These are phyloP conservation scores for Lepidonotus clava DNA, from an alignment of 2,888 invertebrate genomes.

Conservation along the genomic window DNA sequence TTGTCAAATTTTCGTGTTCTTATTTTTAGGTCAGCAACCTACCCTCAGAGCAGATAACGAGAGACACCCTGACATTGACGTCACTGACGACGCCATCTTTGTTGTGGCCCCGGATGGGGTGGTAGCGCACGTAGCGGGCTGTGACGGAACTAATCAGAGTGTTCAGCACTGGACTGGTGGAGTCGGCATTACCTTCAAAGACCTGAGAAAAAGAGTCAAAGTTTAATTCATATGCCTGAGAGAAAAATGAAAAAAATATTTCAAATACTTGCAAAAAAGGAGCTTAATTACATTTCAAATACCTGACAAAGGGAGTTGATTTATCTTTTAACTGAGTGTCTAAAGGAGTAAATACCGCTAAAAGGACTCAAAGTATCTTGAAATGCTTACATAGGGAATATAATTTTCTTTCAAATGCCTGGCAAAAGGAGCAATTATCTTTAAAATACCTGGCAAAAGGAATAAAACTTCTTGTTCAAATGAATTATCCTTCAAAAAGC, in stretches of 20 bases:
- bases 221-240: too few species aligned
- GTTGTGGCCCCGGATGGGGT: slow-evolving; percentile 56
- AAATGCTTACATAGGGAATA: too few species aligned
- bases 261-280: background rate
- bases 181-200: slow-evolving; percentile 15
- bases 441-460: too few species aligned
- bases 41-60: slow-evolving; percentile 54
- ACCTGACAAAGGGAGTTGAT: too few species aligned
- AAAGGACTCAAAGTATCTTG: too few species aligned
- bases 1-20: background rate
- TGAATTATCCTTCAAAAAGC: too few species aligned
- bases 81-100: slow-evolving; percentile 42
- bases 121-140: slow-evolving; percentile 58
- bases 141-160: background rate
- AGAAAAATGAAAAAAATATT: background rate
- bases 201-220: background rate
- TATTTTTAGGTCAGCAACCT: background rate
- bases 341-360: too few species aligned
- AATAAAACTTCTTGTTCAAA: too few species aligned
- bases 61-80: slow-evolving; percentile 55
- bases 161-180: background rate
- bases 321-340: too few species aligned
- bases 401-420: too few species aligned
- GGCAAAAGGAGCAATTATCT: too few species aligned
- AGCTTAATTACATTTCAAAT: too few species aligned